These are phyloP conservation scores for Bombyx mandarina DNA, from an alignment of 1,140 invertebrate species.

Conservation along the genomic window DNA sequence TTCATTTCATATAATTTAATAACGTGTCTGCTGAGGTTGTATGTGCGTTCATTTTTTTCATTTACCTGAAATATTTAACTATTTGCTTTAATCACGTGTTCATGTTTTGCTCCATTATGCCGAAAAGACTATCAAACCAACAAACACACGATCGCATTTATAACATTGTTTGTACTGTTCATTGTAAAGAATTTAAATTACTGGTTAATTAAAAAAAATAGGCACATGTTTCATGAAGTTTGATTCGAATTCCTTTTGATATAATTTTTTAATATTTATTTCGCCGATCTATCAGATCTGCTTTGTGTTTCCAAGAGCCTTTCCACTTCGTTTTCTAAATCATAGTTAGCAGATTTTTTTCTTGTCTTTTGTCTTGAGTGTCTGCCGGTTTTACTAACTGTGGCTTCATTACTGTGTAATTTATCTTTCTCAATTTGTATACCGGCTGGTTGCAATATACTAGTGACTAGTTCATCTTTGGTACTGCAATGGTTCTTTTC, in stretches of 20 bases:
- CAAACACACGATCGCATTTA: too few relatives aligned
- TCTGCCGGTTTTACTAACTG: not conserved
- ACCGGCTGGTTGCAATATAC: conserved; percentile 29
- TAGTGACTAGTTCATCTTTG: conserved; percentile 40
- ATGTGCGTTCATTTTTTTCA: too few relatives aligned
- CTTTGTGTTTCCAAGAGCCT: conserved; percentile 36
- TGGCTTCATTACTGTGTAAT: conserved; percentile 4
- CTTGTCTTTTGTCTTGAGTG: conserved; percentile 28
- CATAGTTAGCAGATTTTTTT: conserved; percentile 23
- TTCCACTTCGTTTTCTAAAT: conserved; percentile 49
- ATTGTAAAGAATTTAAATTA: too few relatives aligned
- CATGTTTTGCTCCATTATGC: too few relatives aligned
- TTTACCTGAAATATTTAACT: too few relatives aligned
- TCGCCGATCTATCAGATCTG: conserved; percentile 32
- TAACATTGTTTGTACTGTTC: too few relatives aligned
- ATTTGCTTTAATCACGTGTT: too few relatives aligned
- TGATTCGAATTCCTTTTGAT: conserved; percentile 9
- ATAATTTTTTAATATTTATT: conserved; percentile 10
- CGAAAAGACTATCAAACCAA: too few relatives aligned
- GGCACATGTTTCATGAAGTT: not conserved
- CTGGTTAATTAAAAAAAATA: too few relatives aligned
- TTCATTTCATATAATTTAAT: not conserved
- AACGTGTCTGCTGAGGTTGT: too few relatives aligned
- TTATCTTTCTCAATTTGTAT: conserved; percentile 21
- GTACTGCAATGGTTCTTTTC: conserved; percentile 21